Conservation (phyloP, 2,113 vertebrate genomes). For the Argyrosomus japonicus region DNA sequence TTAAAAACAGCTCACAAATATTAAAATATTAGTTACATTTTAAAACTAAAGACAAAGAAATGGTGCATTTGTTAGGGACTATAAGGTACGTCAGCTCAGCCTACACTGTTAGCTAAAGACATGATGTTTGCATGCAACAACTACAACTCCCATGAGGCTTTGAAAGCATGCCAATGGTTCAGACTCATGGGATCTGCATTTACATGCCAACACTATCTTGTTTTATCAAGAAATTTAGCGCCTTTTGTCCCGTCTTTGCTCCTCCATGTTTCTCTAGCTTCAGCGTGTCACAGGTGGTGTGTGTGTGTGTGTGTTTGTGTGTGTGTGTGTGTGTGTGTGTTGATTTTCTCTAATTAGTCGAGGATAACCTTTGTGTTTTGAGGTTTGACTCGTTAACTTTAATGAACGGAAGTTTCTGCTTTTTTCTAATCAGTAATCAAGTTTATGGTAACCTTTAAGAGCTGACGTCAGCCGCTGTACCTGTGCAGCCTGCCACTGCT, state of each 20-base stretch:
- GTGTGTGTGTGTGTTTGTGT: constrained; percentile 13
- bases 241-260: neutral
- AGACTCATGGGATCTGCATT: neutral
- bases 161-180: neutral
- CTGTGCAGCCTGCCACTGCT: constrained; percentile 33
- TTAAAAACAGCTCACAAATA: too few species aligned
- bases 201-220: neutral
- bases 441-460: constrained; percentile 57
- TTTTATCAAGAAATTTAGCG: neutral
- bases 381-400: constrained; percentile 47
- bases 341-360: constrained; percentile 22
- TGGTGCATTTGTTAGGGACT: too few species aligned
- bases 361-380: constrained; percentile 48
- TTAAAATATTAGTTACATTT: too few species aligned
- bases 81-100: too few species aligned
- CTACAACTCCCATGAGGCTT: neutral
- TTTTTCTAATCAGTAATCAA: constrained; percentile 7
- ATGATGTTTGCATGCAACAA: neutral
- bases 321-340: constrained; percentile 9
- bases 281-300: constrained; percentile 7
- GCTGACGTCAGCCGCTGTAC: constrained; percentile 52
- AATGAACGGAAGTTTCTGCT: constrained; percentile 58
- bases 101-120: neutral
- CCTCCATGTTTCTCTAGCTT: neutral
- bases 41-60: too few species aligned